These are phyloP conservation scores for Apoderus coryli DNA, from an alignment of 2,888 invertebrate species.

Conservation along the genomic window DNA sequence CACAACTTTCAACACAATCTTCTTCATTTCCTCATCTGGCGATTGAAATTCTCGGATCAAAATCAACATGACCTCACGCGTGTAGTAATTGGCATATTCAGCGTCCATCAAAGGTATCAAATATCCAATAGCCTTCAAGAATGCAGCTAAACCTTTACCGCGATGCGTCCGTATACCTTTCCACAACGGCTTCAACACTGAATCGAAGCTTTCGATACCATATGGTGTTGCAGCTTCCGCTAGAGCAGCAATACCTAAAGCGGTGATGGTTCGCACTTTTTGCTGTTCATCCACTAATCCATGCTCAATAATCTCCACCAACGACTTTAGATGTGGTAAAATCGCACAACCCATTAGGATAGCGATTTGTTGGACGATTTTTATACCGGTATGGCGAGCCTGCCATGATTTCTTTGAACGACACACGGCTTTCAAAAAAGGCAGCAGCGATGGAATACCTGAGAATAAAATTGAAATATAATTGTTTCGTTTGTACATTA, in stretches of 20 bases:
- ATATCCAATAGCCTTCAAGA: slow-evolving; percentile 97
- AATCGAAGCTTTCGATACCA: slow-evolving; percentile 99
- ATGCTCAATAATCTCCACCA: slow-evolving; percentile 99
- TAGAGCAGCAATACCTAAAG: slow-evolving; percentile 91
- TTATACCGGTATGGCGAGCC: slow-evolving; percentile 94
- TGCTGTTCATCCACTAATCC: slow-evolving; percentile 98
- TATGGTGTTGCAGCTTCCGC: slow-evolving; percentile 99
- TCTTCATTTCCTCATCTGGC: slow-evolving; percentile 99
- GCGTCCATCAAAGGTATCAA: slow-evolving; percentile 99
- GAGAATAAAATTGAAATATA: too few species aligned
- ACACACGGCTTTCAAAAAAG: slow-evolving; percentile 97
- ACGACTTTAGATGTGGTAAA: slow-evolving; percentile 89
- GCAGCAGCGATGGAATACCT: slow-evolving; percentile 92
- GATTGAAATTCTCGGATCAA: slow-evolving; percentile 98
- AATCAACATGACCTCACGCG: slow-evolving; percentile 97
- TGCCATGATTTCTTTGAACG: slow-evolving; percentile 99
- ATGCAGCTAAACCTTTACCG: slow-evolving; percentile 94
- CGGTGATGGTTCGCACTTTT: slow-evolving; percentile 97
- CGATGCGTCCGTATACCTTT: slow-evolving; percentile 91
- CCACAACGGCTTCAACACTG: slow-evolving; percentile 97
- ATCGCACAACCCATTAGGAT: slow-evolving; percentile 99
- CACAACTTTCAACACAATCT: slow-evolving; percentile 98
- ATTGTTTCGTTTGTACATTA: too few species aligned
- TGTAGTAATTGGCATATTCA: slow-evolving; percentile 99
- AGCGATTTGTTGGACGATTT: slow-evolving; percentile 99